Conservation (phyloP, 1,140 invertebrate genomes). For the Paralvinella palmiformis region DNA sequence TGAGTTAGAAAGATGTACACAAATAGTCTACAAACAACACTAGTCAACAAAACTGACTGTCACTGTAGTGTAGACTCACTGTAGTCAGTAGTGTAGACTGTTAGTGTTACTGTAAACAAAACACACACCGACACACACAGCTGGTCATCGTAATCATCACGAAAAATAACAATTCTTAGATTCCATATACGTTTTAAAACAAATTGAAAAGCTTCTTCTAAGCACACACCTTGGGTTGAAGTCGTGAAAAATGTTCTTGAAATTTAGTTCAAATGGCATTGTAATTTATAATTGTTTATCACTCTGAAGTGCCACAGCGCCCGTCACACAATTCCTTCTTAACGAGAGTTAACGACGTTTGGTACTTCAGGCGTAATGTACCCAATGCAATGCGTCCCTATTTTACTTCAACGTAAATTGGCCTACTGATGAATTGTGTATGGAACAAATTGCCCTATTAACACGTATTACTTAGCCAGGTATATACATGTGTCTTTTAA, state of each 20-base stretch:
- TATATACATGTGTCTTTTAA: no score
- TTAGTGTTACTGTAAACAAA: not conserved
- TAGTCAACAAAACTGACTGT: not conserved
- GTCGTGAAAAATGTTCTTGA: slow-evolving; percentile 16
- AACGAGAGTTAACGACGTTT: no score
- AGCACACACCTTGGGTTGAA: slow-evolving; percentile 12
- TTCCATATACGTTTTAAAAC: slow-evolving; percentile 8
- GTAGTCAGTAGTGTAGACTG: not conserved
- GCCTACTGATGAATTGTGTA: no score
- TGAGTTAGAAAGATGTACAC: no score
- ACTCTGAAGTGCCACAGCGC: no score
- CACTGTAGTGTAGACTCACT: not conserved
- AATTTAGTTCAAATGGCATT: slow-evolving; percentile 10
- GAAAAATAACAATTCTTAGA: slow-evolving; percentile 6
- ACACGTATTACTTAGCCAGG: no score
- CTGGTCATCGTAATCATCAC: not conserved
- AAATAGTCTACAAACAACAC: no score
- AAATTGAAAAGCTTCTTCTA: not conserved
- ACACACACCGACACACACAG: not conserved
- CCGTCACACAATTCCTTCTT: no score
- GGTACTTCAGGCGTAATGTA: no score
- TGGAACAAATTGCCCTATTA: no score
- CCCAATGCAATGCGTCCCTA: no score
- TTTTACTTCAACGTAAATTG: no score
- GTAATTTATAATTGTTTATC: not conserved